phyloP scores from a whole-genome alignment of 2,888 invertebrate genomes.

The Dolomedes plantarius region DNA sequence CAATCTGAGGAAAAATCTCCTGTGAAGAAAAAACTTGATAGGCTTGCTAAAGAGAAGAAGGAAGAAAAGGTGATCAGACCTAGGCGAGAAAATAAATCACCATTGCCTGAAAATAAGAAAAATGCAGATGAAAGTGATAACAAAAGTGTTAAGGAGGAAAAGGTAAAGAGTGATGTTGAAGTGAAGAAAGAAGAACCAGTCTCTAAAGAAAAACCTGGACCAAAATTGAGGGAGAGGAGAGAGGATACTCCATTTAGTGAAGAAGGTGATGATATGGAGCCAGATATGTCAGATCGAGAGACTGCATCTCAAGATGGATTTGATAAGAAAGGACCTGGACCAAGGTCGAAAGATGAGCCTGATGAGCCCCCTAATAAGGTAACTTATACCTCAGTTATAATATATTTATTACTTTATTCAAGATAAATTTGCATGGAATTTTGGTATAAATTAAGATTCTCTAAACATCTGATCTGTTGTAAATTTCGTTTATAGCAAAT shows the following conservation, averaged over 20 bases:
- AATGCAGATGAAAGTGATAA: constrained; percentile 37
- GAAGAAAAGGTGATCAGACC: constrained; percentile 29
- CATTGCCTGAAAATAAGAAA: constrained; percentile 52
- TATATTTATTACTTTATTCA: background rate
- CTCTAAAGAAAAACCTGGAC: constrained; percentile 60
- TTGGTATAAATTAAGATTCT: too few relatives aligned
- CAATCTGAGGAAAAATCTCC: constrained; percentile 39
- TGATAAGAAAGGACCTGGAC: constrained; percentile 28
- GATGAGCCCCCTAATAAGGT: constrained; percentile 55
- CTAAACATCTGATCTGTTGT: too few relatives aligned
- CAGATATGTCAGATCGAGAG: constrained; percentile 19
- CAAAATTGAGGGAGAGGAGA: constrained; percentile 51
- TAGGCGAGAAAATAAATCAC: constrained; percentile 35
- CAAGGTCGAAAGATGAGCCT: constrained; percentile 1
- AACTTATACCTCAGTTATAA: too few relatives aligned
- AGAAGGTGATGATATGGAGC: constrained; percentile 10
- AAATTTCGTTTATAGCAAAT: too few relatives aligned
- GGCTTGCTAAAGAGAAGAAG: constrained; percentile 19
- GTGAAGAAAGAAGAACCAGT: constrained; percentile 65
- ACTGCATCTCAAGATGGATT: constrained; percentile 10
- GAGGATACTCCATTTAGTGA: constrained; percentile 45
- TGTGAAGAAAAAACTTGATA: constrained; percentile 35
- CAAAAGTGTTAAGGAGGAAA: constrained; percentile 32
- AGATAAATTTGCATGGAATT: too few relatives aligned
- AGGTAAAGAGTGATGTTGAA: constrained; percentile 30